Percentiles rank a stretch among this genome's conserved stretches.
phyloP scores from a whole-genome alignment of 2,888 invertebrate genomes.

The Volucella bombylans region DNA sequence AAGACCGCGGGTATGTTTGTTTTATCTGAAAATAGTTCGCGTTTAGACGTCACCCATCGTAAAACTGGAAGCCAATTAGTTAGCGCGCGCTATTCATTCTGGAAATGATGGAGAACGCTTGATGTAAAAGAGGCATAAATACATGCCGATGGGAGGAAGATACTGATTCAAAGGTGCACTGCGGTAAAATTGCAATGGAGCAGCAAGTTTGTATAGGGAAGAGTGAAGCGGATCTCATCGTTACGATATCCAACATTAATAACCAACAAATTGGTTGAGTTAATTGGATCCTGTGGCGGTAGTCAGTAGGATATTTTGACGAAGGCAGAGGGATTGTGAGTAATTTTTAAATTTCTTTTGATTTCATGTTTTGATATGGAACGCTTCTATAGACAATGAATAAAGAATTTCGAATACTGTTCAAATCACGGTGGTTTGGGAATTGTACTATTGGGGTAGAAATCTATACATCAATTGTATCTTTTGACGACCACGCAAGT shows the following conservation, averaged over 20 bases:
- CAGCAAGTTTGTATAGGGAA: constrained; percentile 32
- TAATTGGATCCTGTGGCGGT: constrained; percentile 29
- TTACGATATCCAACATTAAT: constrained; percentile 54
- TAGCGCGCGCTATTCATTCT: constrained; percentile 54
- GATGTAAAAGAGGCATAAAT: constrained; percentile 22
- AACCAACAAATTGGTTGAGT: constrained; percentile 49
- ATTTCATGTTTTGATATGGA: not conserved
- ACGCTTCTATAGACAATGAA: too few relatives aligned
- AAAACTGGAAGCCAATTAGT: constrained; percentile 62
- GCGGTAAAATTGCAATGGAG: constrained; percentile 46
- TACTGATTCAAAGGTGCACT: not conserved
- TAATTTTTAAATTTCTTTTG: not conserved
- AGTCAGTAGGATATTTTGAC: not conserved
- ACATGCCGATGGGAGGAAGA: constrained; percentile 8
- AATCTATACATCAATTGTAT: too few relatives aligned
- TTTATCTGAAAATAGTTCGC: constrained; percentile 43
- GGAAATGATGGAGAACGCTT: constrained; percentile 65
- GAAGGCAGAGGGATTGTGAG: not conserved
- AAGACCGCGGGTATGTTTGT: constrained; percentile 4
- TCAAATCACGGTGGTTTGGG: too few relatives aligned
- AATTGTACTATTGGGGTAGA: too few relatives aligned
- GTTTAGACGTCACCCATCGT: constrained; percentile 37
- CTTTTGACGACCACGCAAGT: too few relatives aligned
- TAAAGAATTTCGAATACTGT: too few relatives aligned
- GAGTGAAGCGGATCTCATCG: constrained; percentile 9